These are phyloP conservation scores for Crambe crambe DNA, from an alignment of 37 sponge, comb jelly and placozoan genomes.

Conservation along the genomic window DNA sequence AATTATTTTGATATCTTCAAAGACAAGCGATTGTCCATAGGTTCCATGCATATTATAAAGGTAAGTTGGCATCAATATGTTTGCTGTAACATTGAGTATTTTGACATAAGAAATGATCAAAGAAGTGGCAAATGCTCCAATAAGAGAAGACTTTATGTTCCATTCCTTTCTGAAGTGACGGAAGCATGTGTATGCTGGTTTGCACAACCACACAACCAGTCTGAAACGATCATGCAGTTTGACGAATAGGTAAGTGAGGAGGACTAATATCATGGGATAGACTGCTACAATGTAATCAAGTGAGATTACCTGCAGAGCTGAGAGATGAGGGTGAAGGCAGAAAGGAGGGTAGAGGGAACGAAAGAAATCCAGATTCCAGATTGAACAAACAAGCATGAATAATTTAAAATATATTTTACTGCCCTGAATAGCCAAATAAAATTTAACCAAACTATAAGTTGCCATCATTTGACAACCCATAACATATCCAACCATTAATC, in stretches of 20 bases:
- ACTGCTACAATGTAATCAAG: slow-evolving; percentile 16
- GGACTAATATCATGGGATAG: slow-evolving; percentile 10
- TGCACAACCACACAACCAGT: background rate
- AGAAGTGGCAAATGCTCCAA: slow-evolving; percentile 10
- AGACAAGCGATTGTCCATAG: background rate
- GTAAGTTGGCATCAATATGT: background rate
- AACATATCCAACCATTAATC: background rate
- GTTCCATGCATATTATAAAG: background rate
- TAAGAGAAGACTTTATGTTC: background rate
- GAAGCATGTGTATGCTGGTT: background rate
- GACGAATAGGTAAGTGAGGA: slow-evolving; percentile 2
- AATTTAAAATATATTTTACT: background rate
- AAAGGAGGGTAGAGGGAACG: background rate
- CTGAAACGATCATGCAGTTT: slow-evolving; percentile 13
- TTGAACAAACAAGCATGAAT: background rate
- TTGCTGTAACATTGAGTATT: background rate
- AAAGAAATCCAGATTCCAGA: slow-evolving; percentile 43
- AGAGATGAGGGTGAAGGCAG: slow-evolving; percentile 9
- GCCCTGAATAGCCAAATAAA: background rate
- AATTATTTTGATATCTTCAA: background rate
- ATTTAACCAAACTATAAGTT: background rate
- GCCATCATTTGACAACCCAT: background rate
- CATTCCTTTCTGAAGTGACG: slow-evolving; percentile 3
- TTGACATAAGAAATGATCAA: slow-evolving; percentile 10
- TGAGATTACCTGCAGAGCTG: background rate